phyloP scores from a whole-genome alignment of 1,140 invertebrate genomes.

The Anastrepha ludens region DNA sequence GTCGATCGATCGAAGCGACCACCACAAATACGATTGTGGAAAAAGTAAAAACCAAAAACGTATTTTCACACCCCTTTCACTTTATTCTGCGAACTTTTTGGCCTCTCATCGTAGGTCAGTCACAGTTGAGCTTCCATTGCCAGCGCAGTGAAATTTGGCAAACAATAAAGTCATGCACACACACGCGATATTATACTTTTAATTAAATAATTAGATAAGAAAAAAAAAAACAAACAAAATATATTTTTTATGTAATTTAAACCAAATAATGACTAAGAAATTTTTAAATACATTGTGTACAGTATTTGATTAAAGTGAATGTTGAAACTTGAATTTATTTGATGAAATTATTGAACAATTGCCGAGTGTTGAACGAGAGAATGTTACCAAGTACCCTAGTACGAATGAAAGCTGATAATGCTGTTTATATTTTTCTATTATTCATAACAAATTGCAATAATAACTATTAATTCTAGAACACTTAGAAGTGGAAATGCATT shows the following conservation, averaged over 20 bases:
- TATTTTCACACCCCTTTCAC: too few species aligned
- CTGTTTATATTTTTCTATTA: not conserved
- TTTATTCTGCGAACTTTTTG: too few species aligned
- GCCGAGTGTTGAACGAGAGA: not conserved
- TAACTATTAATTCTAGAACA: not conserved
- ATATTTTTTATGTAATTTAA: not conserved
- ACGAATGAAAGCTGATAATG: not conserved
- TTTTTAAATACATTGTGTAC: conserved; percentile 21
- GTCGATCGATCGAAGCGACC: too few species aligned
- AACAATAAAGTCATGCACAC: not conserved
- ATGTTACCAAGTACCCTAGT: not conserved
- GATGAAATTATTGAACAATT: conserved; percentile 23
- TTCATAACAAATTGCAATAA: not conserved
- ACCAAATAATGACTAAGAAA: conserved; percentile 9
- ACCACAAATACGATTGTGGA: too few species aligned
- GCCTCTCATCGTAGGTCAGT: not conserved
- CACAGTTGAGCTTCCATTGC: not conserved
- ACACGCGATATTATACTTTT: conserved; percentile 11
- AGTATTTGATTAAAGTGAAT: conserved; percentile 1
- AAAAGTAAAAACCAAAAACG: too few species aligned
- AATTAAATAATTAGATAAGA: not conserved
- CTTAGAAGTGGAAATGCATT: not conserved
- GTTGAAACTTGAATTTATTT: not conserved
- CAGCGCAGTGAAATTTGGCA: not conserved
- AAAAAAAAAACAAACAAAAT: not conserved